phyloP scores from a whole-genome alignment of 2,797 vertebrate species.

The Aplochiton taeniatus region DNA sequence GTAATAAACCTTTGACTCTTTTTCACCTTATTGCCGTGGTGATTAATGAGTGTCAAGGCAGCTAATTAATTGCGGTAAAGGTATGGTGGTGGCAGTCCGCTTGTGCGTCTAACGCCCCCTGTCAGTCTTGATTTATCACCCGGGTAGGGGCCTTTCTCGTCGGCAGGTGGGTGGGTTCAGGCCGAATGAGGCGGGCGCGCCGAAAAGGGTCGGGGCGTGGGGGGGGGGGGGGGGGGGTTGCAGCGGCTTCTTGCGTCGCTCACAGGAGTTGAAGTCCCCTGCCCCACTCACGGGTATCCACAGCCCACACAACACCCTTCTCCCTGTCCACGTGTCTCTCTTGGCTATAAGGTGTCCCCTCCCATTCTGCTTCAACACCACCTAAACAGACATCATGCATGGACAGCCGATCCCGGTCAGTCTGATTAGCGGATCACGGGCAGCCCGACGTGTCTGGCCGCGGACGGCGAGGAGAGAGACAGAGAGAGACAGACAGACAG shows the following conservation, averaged over 20 bases:
- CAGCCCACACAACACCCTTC: slow-evolving; percentile 2
- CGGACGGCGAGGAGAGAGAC: slow-evolving; percentile 56
- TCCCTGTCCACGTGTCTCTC: slow-evolving; percentile 9
- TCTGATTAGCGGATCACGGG: slow-evolving; percentile 52
- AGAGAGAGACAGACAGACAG: background rate
- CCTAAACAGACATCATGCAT: slow-evolving; percentile 20
- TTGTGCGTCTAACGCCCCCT: slow-evolving; percentile 70
- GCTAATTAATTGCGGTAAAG: slow-evolving; percentile 74
- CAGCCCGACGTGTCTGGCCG: slow-evolving; percentile 56
- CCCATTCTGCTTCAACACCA: slow-evolving; percentile 28
- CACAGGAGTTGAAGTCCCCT: no score
- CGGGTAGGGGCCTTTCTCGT: slow-evolving; percentile 56
- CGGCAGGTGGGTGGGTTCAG: background rate
- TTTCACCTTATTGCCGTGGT: slow-evolving; percentile 76
- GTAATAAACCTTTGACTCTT: slow-evolving; percentile 82
- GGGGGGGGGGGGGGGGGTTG: background rate
- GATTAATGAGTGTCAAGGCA: slow-evolving; percentile 75
- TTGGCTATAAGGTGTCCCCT: background rate
- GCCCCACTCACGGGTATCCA: background rate
- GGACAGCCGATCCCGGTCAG: slow-evolving; percentile 44
- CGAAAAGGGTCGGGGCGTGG: background rate
- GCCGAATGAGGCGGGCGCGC: background rate
- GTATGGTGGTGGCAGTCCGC: slow-evolving; percentile 54
- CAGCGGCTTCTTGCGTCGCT: no score
- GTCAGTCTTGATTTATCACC: slow-evolving; percentile 75